phyloP scores from a whole-genome alignment of 2,888 invertebrate species.

The Cryptocephalus moraei region DNA sequence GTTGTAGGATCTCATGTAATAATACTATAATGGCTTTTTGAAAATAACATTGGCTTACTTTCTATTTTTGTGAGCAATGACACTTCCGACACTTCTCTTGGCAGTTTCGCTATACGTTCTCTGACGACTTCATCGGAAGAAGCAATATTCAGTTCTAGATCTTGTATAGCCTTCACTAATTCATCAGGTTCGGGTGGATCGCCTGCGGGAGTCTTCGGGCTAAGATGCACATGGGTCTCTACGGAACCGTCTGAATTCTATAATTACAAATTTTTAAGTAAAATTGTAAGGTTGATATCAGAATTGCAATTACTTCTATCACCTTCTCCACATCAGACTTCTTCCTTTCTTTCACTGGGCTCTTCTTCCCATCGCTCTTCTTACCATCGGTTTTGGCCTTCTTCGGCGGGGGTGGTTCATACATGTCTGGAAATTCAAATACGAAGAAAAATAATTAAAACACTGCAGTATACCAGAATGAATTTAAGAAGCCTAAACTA shows the following conservation, averaged over 20 bases:
- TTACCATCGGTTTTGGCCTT: slow-evolving; percentile 34
- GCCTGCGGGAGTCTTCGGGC: slow-evolving; percentile 69
- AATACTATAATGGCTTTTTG: no score
- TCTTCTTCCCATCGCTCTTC: slow-evolving; percentile 38
- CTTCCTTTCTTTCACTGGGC: slow-evolving; percentile 36
- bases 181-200: slow-evolving; percentile 92
- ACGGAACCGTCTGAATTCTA: slow-evolving; percentile 57
- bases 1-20: no score
- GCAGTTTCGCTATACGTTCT: slow-evolving; percentile 86
- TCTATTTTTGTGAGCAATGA: slow-evolving; percentile 75
- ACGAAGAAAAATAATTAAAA: no score
- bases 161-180: slow-evolving; percentile 71
- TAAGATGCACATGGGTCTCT: slow-evolving; percentile 65
- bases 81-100: slow-evolving; percentile 90
- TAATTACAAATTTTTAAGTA: slow-evolving; percentile 4
- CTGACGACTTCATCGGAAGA: slow-evolving; percentile 89
- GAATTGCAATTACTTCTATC: slow-evolving; percentile 18
- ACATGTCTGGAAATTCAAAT: slow-evolving; percentile 10
- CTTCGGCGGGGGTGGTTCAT: slow-evolving; percentile 44
- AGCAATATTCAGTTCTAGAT: slow-evolving; percentile 87
- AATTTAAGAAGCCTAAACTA: no score
- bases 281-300: neutral
- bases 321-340: slow-evolving; percentile 42
- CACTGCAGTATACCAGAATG: no score
- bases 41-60: slow-evolving; percentile 42